Base-by-base conservation (phyloP, 1,140 invertebrate species). In the Sminthurides bifidus region DNA sequence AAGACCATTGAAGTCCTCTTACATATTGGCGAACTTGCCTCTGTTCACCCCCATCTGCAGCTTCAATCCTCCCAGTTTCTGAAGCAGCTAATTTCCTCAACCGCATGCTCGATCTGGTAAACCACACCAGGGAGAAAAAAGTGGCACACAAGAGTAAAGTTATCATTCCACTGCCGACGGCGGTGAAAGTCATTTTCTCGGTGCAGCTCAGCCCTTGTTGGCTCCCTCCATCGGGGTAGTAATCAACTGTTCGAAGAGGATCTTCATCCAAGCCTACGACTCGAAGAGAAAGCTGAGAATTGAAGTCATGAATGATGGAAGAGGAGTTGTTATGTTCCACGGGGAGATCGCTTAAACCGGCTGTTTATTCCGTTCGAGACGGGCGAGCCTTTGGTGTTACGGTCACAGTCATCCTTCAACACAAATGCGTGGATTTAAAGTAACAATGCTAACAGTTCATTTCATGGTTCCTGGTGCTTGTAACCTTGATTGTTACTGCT, bases 181-280 rank as follows among this genome's bases (percentile, higher is more conserved):
- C 62, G 1, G 62, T 17, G 15, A 48, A 35, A 29, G 46, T 49
- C 59, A 64, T 59, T 52, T 59, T 64, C 19, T 61, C 59, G 3
- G 56, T 31, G 29, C 62, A 64, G 6, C 33, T 27, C 45, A 21
- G 44, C 23, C n/a, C 21, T 43, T 43, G 14, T 8, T 4, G 8
- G 8, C 23, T 21, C 15, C 10, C 6, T 38, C 38, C 6, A 4
- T 40, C 52, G 40, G n/a, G 10, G 37, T 12, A 29, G 37, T 35
- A 44, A 1, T 51, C 27, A 5, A 35, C 38, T 19, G 26, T 27
- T 44, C 6, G 29, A 61, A 54, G 41, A 14, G 59, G 46, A 19
- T 64, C 55, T 44, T 64, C 58, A 17, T 60, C 58, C 3, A 64
- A 30, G 10, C 63, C 63, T 0, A 61, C 57, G 6, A 65, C 63